phyloP scores from a whole-genome alignment of 2,888 invertebrate genomes.

The Ichneumon xanthorius region DNA sequence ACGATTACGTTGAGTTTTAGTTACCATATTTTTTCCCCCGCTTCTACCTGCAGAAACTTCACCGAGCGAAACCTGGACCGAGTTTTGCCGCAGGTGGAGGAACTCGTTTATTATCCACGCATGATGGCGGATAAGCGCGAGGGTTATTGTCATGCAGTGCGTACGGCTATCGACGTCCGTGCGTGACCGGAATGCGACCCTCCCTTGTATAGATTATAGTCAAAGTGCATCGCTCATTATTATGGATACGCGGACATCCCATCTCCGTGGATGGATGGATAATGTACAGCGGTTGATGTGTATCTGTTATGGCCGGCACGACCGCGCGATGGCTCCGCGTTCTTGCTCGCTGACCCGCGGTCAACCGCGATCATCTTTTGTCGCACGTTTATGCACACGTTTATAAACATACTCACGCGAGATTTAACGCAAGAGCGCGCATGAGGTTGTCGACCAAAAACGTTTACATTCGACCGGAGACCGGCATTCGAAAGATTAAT shows the following conservation, averaged over 20 bases:
- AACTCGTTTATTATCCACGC: not conserved
- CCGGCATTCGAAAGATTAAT: no score
- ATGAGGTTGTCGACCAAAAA: no score
- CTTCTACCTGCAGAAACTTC: not conserved
- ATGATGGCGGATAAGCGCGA: conserved; percentile 2
- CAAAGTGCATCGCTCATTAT: conserved; percentile 52
- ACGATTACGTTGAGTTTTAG: not conserved
- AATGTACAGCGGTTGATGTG: not conserved
- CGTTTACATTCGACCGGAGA: no score
- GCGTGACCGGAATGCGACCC: conserved; percentile 50
- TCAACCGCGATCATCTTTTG: not conserved
- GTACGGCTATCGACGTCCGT: conserved; percentile 26
- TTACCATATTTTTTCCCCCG: not conserved
- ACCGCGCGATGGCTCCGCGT: not conserved
- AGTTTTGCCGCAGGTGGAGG: not conserved
- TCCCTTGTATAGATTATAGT: conserved; percentile 34
- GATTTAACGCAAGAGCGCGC: no score
- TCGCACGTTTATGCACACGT: no score
- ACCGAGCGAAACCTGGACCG: no score
- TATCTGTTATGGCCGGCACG: not conserved
- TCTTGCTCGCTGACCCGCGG: not conserved
- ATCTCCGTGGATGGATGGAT: conserved; percentile 19
- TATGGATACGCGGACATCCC: conserved; percentile 40
- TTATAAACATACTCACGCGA: no score
- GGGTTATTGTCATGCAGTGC: conserved; percentile 41